phyloP scores from a whole-genome alignment of 2,113 vertebrate species.

The Solea senegalensis region DNA sequence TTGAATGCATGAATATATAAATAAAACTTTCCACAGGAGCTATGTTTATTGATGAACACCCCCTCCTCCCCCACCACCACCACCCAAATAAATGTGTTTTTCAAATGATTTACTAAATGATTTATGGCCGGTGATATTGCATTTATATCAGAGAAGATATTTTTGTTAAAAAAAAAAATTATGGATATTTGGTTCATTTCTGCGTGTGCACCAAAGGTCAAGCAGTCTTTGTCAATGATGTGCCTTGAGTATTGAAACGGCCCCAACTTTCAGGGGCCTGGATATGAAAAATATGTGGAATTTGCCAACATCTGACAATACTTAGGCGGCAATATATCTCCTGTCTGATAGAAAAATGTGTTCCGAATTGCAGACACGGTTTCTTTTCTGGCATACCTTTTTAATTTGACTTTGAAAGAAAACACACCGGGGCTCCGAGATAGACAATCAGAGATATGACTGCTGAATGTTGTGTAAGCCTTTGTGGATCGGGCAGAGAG shows the following conservation, averaged over 20 bases:
- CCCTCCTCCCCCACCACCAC: conserved; percentile 8
- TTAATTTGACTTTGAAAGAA: conserved; percentile 76
- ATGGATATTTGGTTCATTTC: conserved; percentile 74
- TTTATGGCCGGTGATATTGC: conserved; percentile 78
- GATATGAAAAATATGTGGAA: conserved; percentile 83
- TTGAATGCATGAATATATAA: conserved; percentile 80
- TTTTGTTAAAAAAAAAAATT: conserved; percentile 22
- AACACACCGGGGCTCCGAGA: conserved; percentile 59
- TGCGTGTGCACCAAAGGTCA: conserved; percentile 73
- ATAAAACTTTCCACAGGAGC: conserved; percentile 69
- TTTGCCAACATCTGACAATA: conserved; percentile 83
- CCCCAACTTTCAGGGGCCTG: conserved; percentile 75
- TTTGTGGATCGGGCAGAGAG: conserved; percentile 58
- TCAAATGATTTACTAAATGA: conserved; percentile 76
- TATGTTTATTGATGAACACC: conserved; percentile 75
- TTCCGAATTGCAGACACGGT: conserved; percentile 79
- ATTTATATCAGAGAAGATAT: conserved; percentile 74
- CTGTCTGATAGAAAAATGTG: conserved; percentile 82
- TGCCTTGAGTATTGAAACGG: conserved; percentile 71
- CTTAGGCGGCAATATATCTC: conserved; percentile 81
- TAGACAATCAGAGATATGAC: conserved; percentile 61
- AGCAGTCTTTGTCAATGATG: conserved; percentile 70
- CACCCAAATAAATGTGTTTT: conserved; percentile 73
- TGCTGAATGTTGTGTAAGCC: conserved; percentile 54
- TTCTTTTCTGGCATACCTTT: conserved; percentile 73